phyloP scores from a whole-genome alignment of 2,888 invertebrate genomes.

The Cephus pygmeus region DNA sequence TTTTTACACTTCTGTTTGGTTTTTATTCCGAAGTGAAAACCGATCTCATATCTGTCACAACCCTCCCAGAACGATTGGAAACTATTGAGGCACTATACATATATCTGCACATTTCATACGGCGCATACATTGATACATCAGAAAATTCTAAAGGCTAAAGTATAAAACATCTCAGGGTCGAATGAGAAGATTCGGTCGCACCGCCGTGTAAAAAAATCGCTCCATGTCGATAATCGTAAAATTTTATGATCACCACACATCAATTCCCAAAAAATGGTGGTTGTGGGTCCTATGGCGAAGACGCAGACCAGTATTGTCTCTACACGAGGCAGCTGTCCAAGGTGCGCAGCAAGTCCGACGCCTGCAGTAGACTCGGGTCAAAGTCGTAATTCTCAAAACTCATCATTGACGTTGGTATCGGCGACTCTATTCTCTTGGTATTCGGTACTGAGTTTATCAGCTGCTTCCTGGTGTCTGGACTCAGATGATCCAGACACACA shows the following conservation, averaged over 20 bases:
- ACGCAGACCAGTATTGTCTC: background rate
- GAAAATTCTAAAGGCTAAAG: background rate
- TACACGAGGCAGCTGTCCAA: constrained; percentile 3
- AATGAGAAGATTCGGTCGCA: background rate
- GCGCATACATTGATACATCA: background rate
- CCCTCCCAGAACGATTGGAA: background rate
- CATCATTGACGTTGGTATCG: constrained; percentile 27
- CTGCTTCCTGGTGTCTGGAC: constrained; percentile 30
- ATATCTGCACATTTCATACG: background rate
- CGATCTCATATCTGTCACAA: background rate
- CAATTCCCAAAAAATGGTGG: background rate
- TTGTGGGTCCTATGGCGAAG: background rate
- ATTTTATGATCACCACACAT: background rate
- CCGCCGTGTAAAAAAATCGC: background rate
- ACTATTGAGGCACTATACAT: background rate
- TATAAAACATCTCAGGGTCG: background rate
- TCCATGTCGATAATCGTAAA: background rate
- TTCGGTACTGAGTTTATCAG: constrained; percentile 26
- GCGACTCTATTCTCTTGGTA: background rate
- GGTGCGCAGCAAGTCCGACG: constrained; percentile 14
- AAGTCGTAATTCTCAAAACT: constrained; percentile 38
- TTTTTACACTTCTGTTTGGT: background rate
- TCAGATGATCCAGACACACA: constrained; percentile 26
- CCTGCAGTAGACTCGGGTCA: constrained; percentile 24
- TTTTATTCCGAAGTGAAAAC: background rate